Base-by-base conservation (phyloP, 2,797 vertebrate genomes). In the Micropoecilia bifurca region DNA sequence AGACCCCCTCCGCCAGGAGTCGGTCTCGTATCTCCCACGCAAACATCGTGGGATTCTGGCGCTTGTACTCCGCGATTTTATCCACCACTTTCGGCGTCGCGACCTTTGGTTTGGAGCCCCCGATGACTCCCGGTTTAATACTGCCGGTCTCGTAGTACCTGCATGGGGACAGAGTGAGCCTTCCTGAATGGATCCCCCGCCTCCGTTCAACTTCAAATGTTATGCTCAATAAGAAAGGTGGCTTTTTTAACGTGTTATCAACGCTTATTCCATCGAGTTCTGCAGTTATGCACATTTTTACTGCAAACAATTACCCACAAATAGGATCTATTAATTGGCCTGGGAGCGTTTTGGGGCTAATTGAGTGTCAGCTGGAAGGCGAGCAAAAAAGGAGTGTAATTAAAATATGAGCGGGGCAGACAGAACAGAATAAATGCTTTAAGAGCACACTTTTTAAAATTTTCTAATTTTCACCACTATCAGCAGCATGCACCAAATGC, bases 111-210 rank as follows among this genome's bases (percentile, higher is more conserved):
- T 99, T 99, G 92, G 98, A 99, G 84, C 98, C 98, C 20, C 98
- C 98, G 75, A 99, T 99, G 86, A 99, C 98, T 71, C 98, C 98
- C 1, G 98, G 98, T 92, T 99, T 99, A 96, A 99, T 99, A 97
- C 98, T 99, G 92, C 98, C 98, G n/a, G 98, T 99, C 95, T 99
- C 98, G 79, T 99, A 99, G 93, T 99, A 99, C 95, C 98, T 99
- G 96, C 78, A 86, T 88, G 89, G 80, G 74, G 79, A 90, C 86
- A 92, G 76, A 87, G 74, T 6, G 83, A 84, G 74, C 82, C 88
- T 87, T 87, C 84, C 86, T 91, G 89, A 92, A 86, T 88, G 86
- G 53, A 89, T 89, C 84, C 22, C 85, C 85, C 63, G 78, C 82
- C 74, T 83, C 74, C 33, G 85, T 84, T 74, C 66, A 90, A 74